phyloP scores from a whole-genome alignment of 2,113 vertebrate species.

The Ctenodactylus gundi region DNA sequence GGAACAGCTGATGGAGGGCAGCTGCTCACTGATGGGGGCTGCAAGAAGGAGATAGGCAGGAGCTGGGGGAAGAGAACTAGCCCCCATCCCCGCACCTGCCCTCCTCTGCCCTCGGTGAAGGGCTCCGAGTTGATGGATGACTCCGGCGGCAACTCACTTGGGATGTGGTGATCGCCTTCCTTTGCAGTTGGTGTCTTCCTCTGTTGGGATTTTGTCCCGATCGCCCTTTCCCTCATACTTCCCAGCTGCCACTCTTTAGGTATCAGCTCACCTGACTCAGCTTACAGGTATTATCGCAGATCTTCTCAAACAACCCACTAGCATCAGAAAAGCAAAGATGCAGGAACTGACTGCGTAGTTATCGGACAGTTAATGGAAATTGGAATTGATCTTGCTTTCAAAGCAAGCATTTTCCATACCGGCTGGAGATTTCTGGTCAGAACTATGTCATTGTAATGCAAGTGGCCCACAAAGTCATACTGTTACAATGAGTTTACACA shows the following conservation, averaged over 20 bases:
- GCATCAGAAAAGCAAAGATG: conserved; percentile 10
- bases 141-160: not conserved
- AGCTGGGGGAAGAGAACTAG: too few species aligned
- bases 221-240: not conserved
- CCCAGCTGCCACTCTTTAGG: not conserved
- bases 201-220: not conserved
- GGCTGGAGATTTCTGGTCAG: conserved; percentile 44
- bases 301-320: not conserved
- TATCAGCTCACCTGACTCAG: not conserved
- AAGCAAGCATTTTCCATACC: conserved; percentile 41
- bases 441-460: conserved; percentile 57
- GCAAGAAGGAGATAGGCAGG: too few species aligned
- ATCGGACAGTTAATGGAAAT: conserved; percentile 47
- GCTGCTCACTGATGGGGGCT: too few species aligned
- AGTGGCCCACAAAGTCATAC: conserved; percentile 45
- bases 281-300: not conserved
- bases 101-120: too few species aligned
- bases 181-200: not conserved
- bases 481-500: conserved; percentile 55
- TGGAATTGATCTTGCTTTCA: conserved; percentile 44
- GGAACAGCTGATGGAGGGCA: too few species aligned
- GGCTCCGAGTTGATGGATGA: not conserved
- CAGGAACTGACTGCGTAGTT: conserved; percentile 17
- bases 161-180: not conserved
- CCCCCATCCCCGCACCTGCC: too few species aligned